Base-by-base conservation (phyloP, 2,113 vertebrate species). In the Epinephelus cyanopodus region DNA sequence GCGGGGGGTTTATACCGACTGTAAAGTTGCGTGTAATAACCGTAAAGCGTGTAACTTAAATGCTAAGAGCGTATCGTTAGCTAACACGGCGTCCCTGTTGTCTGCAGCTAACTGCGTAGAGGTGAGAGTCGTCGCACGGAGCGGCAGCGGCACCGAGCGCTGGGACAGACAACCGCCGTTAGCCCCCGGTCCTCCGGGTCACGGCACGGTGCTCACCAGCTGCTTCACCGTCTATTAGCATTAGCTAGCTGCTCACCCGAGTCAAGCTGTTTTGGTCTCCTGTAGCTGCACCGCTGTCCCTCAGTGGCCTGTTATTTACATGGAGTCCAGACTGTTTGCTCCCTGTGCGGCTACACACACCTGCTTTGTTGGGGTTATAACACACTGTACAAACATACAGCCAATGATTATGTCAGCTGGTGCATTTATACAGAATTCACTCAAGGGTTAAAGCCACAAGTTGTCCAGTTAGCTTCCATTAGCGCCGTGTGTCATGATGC, bases 161-260 rank as follows among this genome's bases (percentile, higher is more conserved):
- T 7, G 42, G 81, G 81, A 47, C 85, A 33, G 75, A 6, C 39
- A 18, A 17, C 62, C 25, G 21, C 39, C 48, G 50, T n/a, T 6
- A 78, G 39, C 57, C 78, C 53, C 39, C 39, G 3, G 53, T 56
- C 84, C 39, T 54, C 11, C 65, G 7, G 85, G 64, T 89, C 88
- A 73, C 1, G 19, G 42, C 50, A 6, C 47, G 5, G 64, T 5
- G 68, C 39, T 71, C 73, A 53, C 15, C 73, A 69, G 68, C 56
- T 57, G 42, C 64, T 71, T 42, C 13, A 13, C 29, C 60, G 53
- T 50, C 60, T 12, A 21, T 33, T 39, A 66, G 58, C 83, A 47
- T 82, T 58, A 67, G 71, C 64, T 53, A 6, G 12, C 12, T 27
- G 29, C 65, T 70, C 58, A 4, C 3, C 14, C 10, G 11, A 23